Conservation (phyloP, 2,113 vertebrate species). For the Pedionomus torquatus region DNA sequence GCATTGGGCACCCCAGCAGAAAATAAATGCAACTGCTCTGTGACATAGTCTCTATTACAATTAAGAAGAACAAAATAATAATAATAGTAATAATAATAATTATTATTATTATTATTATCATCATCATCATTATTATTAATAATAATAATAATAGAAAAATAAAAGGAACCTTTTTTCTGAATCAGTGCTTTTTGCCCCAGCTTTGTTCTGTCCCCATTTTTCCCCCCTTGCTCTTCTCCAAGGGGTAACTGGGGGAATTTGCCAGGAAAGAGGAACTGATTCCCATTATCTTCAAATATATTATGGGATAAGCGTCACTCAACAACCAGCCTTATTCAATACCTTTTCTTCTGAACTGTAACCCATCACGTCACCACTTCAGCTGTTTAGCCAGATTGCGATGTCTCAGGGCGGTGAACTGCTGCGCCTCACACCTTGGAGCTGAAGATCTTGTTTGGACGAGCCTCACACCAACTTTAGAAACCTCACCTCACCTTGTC, state of each 20-base stretch:
- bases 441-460: neutral
- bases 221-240: rapidly evolving
- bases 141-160: no score
- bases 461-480: neutral
- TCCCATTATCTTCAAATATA: neutral
- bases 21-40: neutral
- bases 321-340: neutral
- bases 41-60: neutral
- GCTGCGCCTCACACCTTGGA: neutral
- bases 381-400: neutral
- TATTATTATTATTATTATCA: no score
- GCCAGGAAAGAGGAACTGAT: neutral
- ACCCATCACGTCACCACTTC: neutral
- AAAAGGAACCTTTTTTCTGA: neutral
- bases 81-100: no score
- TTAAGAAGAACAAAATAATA: neutral
- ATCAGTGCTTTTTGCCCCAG: neutral
- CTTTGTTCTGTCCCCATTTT: neutral
- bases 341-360: neutral
- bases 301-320: neutral
- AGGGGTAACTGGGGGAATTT: neutral
- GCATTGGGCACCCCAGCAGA: neutral
- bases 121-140: no score
- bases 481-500: neutral
- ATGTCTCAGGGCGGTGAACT: neutral